Percentiles rank a stretch among this genome's conserved stretches.
Conservation (phyloP, 2,797 vertebrate species). For the Liasis olivaceus region DNA sequence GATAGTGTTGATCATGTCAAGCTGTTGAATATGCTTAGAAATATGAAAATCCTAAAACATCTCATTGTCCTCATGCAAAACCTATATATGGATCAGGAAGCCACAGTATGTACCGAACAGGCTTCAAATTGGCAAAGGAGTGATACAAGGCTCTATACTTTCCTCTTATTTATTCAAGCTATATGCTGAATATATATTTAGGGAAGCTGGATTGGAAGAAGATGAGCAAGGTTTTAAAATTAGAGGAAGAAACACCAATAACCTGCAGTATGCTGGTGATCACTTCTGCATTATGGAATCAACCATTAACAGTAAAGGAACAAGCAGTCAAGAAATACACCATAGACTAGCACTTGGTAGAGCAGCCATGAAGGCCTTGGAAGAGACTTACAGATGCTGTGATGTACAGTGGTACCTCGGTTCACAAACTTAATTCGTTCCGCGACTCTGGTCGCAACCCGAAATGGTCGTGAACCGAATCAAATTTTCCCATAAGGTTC, state of each 20-base stretch:
- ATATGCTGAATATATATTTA: not conserved
- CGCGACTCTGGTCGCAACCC: too few relatives aligned
- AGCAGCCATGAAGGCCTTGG: not conserved
- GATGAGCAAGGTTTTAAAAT: not conserved
- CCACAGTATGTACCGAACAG: not conserved
- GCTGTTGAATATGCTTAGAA: not conserved
- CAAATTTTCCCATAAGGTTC: too few relatives aligned
- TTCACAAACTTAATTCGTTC: too few relatives aligned
- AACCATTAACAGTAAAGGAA: not conserved
- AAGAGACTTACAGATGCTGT: not conserved
- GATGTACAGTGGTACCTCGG: too few relatives aligned
- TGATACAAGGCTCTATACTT: not conserved
- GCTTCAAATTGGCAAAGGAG: not conserved
- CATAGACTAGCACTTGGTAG: not conserved
- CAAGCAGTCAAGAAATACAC: not conserved
- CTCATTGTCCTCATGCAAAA: not conserved
- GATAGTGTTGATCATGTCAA: not conserved
- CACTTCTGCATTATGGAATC: not conserved
- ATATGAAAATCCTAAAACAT: not conserved
- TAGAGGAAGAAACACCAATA: not conserved
- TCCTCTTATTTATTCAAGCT: not conserved
- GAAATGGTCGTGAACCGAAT: too few relatives aligned
- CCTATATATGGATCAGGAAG: not conserved
- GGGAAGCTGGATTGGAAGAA: not conserved
- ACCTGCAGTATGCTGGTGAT: not conserved